phyloP scores from a whole-genome alignment of 1,140 invertebrate genomes.

The Ruditapes philippinarum region DNA sequence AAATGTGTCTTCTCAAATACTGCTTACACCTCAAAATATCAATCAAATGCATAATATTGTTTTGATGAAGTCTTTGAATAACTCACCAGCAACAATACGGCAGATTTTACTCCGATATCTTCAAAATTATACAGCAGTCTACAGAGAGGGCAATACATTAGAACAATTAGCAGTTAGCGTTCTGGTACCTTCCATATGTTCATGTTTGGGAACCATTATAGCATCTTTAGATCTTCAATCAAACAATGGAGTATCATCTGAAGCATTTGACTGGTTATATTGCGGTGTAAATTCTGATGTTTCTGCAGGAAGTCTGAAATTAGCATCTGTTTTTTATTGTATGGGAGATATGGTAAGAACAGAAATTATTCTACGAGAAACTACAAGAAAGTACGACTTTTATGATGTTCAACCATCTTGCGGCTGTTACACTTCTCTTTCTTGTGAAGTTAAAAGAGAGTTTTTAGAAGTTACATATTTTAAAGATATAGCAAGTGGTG shows the following conservation, averaged over 20 bases:
- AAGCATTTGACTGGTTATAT: background rate
- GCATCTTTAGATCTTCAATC: background rate
- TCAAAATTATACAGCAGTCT: background rate
- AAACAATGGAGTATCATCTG: background rate
- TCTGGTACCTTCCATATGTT: background rate
- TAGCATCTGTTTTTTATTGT: too few relatives aligned
- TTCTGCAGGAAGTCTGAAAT: background rate
- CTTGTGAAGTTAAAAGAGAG: too few relatives aligned
- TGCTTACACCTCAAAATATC: background rate
- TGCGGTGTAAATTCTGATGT: background rate
- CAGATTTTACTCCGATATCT: background rate
- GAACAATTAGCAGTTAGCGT: background rate
- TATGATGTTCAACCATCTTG: too few relatives aligned
- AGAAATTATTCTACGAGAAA: too few relatives aligned
- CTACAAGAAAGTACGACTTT: too few relatives aligned
- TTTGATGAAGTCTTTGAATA: background rate
- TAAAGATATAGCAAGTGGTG: too few relatives aligned
- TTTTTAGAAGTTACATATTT: too few relatives aligned
- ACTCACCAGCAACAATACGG: too few relatives aligned
- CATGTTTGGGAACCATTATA: background rate
- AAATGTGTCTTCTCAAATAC: background rate
- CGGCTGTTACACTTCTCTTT: too few relatives aligned
- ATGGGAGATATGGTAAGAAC: too few relatives aligned
- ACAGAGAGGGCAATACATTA: background rate
- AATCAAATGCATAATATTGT: background rate